Conservation (phyloP, 2,113 vertebrate species). For the Poicephalus meyeri region DNA sequence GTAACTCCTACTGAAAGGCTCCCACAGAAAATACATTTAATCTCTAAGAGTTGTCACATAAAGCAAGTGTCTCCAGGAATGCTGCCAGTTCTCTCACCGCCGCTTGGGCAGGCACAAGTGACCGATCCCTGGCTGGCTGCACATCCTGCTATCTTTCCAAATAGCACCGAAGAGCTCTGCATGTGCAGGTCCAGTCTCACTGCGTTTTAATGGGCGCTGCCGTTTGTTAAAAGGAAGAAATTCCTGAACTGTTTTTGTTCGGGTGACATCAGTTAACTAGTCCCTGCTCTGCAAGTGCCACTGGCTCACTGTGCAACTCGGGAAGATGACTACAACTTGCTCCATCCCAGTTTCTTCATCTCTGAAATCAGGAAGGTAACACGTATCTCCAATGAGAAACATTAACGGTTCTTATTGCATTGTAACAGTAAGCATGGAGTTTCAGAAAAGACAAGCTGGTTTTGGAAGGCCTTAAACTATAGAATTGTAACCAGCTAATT, state of each 20-base stretch:
- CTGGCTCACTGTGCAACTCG: neutral
- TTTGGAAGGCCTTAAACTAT: neutral
- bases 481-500: neutral
- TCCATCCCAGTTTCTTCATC: neutral
- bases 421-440: neutral
- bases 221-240: neutral
- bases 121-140: neutral
- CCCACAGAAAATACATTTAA: neutral
- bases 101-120: neutral
- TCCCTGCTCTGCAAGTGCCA: neutral
- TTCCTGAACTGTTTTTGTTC: neutral
- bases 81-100: neutral
- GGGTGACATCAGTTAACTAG: neutral
- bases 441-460: neutral
- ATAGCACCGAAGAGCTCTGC: neutral
- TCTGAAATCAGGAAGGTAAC: neutral
- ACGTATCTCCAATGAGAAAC: neutral
- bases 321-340: neutral
- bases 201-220: neutral
- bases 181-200: neutral
- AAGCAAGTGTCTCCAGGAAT: neutral
- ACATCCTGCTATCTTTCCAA: neutral
- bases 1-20: neutral
- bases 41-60: neutral
- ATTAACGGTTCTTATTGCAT: neutral